These are phyloP conservation scores for Adela reaumurella DNA, from an alignment of 2,888 invertebrate species.

Conservation along the genomic window DNA sequence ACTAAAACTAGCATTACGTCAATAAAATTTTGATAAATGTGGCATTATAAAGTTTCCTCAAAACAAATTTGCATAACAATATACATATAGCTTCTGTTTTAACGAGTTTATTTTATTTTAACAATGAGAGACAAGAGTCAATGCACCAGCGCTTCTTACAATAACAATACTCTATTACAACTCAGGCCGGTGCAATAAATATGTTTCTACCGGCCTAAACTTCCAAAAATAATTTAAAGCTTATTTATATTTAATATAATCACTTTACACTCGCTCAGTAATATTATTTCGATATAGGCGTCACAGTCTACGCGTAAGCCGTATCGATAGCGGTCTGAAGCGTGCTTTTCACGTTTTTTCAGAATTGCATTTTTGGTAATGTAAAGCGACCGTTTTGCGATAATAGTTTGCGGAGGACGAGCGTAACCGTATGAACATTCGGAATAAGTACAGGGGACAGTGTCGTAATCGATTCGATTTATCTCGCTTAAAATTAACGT, in stretches of 20 bases:
- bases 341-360: too few relatives aligned
- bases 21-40: too few relatives aligned
- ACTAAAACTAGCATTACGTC: too few relatives aligned
- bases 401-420: not conserved
- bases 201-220: slow-evolving; percentile 20
- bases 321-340: not conserved
- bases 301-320: not conserved
- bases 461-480: too few relatives aligned
- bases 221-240: slow-evolving; percentile 52
- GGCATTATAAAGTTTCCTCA: too few relatives aligned
- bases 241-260: slow-evolving; percentile 22
- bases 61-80: too few relatives aligned
- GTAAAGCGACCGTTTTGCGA: not conserved
- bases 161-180: slow-evolving; percentile 23
- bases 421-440: too few relatives aligned
- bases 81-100: too few relatives aligned
- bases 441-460: too few relatives aligned
- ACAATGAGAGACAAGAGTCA: slow-evolving; percentile 29
- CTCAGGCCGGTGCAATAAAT: slow-evolving; percentile 17
- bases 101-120: too few relatives aligned
- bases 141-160: slow-evolving; percentile 34
- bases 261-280: not conserved
- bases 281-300: not conserved
- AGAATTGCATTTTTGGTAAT: not conserved
- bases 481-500: too few relatives aligned